Base-by-base conservation (phyloP, 2,888 invertebrate genomes). In the Leptinotarsa tumamoca region DNA sequence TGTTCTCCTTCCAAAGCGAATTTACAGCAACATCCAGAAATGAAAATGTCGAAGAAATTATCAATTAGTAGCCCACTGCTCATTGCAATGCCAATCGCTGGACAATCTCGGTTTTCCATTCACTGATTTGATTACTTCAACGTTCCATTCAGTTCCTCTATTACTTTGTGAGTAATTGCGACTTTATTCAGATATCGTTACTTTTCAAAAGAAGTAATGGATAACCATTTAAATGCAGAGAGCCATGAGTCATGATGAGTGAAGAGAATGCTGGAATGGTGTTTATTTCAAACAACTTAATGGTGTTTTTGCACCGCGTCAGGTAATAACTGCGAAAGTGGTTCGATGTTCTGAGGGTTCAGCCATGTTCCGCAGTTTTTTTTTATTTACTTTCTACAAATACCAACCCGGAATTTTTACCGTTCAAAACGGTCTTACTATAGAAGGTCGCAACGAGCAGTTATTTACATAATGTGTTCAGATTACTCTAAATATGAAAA, bases 151-250 rank as follows among this genome's bases (percentile, higher is more conserved):
- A 58, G 58, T 58, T 23, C 23, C 15, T 58, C 23, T 23, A 58
- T 58, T 23, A 58, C 58, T 58, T 58, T 58, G 58, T 58, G 58
- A 58, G 27, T 23, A 27, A 58, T 23, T 58, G 58, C 27, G 23
- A 58, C 21, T 58, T 58, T 58, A 58, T 58, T 58, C 23, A 58
- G 58, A 58, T 23, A 58, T 58, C 58, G 58, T 58, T 23, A 23
- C 13, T 58, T 23, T 21, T 58, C 58, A 58, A 58, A 58, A 58
- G 58, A 58, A 58, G 21, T 58, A 58, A 58, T 58, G 58, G 15
- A 14, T 4, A 23, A 58, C 58, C 23, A 58, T 58, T 58, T 14
- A 27, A 21, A 58, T 4, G 15, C 58, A 58, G 27, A 58, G 58
- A 23, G 14, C 4, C 23, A 15, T 58, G 23, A 58, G 58, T 58